A percentile compares a stretch with the other conserved stretches of the same genome.
Conservation (phyloP, 2,113 vertebrate species). For the Capreolus pygargus region DNA sequence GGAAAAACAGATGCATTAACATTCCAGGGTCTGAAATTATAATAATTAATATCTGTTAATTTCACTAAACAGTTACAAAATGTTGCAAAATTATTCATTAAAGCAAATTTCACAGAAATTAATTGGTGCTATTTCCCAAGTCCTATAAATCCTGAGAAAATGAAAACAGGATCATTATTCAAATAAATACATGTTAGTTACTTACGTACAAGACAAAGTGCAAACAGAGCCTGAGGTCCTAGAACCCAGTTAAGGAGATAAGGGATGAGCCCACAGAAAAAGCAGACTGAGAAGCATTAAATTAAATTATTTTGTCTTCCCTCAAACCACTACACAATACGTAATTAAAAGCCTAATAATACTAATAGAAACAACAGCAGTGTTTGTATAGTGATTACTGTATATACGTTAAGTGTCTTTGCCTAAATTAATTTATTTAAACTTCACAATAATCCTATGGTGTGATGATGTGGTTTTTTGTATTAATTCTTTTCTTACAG, state of each 20-base stretch:
- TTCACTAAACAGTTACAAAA: conserved; percentile 16
- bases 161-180: neutral
- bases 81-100: neutral
- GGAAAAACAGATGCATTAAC: neutral
- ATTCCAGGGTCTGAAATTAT: neutral
- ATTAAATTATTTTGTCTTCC: neutral
- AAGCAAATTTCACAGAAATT: neutral
- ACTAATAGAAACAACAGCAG: neutral
- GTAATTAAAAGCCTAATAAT: neutral
- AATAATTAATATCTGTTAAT: conserved; percentile 13
- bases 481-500: neutral
- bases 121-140: neutral
- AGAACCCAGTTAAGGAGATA: neutral
- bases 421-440: neutral
- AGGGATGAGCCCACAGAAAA: neutral
- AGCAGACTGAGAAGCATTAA: neutral
- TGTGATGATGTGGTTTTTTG: neutral
- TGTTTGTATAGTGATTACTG: neutral
- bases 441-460: neutral
- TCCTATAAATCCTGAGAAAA: conserved; percentile 40
- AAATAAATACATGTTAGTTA: neutral
- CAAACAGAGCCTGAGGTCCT: neutral
- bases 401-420: neutral
- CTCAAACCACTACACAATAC: neutral
- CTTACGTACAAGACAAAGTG: neutral